Conservation (phyloP, 2,113 vertebrate species). For the human (Homo sapiens) region DNA sequence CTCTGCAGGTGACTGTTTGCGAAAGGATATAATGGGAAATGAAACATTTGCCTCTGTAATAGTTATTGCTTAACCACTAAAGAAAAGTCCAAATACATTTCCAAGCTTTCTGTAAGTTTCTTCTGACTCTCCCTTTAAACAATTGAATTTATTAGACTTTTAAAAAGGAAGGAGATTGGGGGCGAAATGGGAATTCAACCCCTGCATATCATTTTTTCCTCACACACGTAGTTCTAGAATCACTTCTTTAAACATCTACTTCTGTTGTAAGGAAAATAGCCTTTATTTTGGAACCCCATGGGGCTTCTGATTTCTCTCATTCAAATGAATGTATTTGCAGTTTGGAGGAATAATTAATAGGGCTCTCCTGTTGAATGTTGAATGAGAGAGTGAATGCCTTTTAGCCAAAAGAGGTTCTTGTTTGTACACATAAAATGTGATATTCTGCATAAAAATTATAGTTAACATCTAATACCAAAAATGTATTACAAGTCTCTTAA, state of each 20-base stretch:
- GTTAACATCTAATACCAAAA: background rate
- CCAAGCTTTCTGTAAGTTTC: slow-evolving; percentile 27
- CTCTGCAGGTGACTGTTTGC: slow-evolving; percentile 46
- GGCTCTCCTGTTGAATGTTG: background rate
- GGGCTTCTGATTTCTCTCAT: slow-evolving; percentile 29
- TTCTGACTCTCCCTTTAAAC: slow-evolving; percentile 47
- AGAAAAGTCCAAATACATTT: slow-evolving; percentile 43
- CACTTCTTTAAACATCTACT: slow-evolving; percentile 64
- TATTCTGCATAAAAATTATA: slow-evolving; percentile 29
- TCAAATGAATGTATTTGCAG: slow-evolving; percentile 56
- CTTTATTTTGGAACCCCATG: slow-evolving; percentile 44
- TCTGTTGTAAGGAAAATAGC: slow-evolving; percentile 44
- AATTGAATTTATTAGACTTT: background rate
- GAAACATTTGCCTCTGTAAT: slow-evolving; percentile 50
- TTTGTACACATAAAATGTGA: background rate
- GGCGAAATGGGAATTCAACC: background rate
- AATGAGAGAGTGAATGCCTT: slow-evolving; percentile 20
- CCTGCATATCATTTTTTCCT: background rate
- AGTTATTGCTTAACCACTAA: slow-evolving; percentile 17
- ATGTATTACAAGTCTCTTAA: background rate
- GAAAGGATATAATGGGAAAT: slow-evolving; percentile 46
- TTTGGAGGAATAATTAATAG: slow-evolving; percentile 57
- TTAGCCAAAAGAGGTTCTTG: slow-evolving; percentile 16
- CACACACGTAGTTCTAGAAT: background rate
- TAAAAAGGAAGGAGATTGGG: background rate